phyloP scores from a whole-genome alignment of 2,888 invertebrate genomes.

The Sphinx pinastri region DNA sequence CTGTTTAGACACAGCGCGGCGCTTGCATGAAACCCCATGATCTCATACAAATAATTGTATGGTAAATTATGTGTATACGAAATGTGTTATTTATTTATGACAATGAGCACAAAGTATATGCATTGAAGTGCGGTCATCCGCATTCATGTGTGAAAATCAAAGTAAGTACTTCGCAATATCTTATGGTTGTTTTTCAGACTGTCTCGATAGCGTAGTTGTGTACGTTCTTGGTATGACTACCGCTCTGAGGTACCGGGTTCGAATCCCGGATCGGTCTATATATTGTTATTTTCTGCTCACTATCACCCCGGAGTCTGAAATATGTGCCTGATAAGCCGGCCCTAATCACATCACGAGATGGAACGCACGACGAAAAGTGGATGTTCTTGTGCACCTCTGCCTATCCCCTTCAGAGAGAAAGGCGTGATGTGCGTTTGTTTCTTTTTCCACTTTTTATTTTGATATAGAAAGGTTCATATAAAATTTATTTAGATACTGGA shows the following conservation, averaged over 20 bases:
- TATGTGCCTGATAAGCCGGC: too few species aligned
- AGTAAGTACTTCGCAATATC: background rate
- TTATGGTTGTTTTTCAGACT: too few species aligned
- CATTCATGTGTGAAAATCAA: background rate
- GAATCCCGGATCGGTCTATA: too few species aligned
- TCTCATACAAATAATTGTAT: background rate
- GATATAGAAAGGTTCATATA: background rate
- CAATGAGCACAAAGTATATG: slow-evolving; percentile 2
- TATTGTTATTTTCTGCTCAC: too few species aligned
- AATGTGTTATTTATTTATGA: background rate
- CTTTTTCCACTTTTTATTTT: background rate
- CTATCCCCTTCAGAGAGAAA: too few species aligned
- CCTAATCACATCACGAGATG: too few species aligned
- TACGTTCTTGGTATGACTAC: background rate
- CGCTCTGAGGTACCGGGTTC: too few species aligned
- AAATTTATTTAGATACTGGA: background rate
- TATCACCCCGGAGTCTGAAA: too few species aligned
- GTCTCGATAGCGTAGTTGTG: too few species aligned
- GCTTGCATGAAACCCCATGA: background rate
- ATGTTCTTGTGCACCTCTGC: too few species aligned
- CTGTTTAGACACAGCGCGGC: background rate
- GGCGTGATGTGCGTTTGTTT: too few species aligned
- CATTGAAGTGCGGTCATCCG: slow-evolving; percentile 12
- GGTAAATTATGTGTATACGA: slow-evolving; percentile 3
- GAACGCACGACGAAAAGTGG: too few species aligned